Evolutionary conservation across 2,888 invertebrate species (phyloP).

Genomic region (Augiades crinisus): DNA sequence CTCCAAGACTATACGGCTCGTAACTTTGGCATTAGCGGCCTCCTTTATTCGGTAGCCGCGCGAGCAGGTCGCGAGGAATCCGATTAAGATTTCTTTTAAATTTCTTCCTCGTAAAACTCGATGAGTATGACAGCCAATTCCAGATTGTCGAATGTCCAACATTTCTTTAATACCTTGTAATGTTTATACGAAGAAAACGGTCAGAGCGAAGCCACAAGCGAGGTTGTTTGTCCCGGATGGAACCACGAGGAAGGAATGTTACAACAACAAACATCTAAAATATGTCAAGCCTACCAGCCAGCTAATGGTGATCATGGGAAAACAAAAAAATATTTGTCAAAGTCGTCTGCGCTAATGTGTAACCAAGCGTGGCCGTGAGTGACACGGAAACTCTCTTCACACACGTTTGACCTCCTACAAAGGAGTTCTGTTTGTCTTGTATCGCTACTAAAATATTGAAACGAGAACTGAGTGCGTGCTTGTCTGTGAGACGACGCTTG

Average conservation of each 20-base stretch:
- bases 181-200: not conserved
- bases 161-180: conserved; percentile 13
- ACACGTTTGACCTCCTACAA: conserved; percentile 78
- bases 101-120: conserved; percentile 21
- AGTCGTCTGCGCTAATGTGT: conserved; percentile 68
- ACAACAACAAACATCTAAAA: conserved; percentile 55
- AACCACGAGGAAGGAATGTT: conserved; percentile 40
- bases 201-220: not conserved
- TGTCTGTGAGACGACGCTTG: conserved; percentile 54
- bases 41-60: conserved; percentile 27
- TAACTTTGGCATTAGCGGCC: conserved; percentile 32
- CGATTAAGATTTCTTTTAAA: conserved; percentile 20
- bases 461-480: conserved; percentile 67
- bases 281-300: conserved; percentile 52
- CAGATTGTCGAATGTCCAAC: conserved; percentile 5
- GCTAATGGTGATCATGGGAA: conserved; percentile 69
- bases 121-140: conserved; percentile 5
- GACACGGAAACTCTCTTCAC: conserved; percentile 79
- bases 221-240: conserved; percentile 7
- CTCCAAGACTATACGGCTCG: conserved; percentile 37
- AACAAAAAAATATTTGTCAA: conserved; percentile 76
- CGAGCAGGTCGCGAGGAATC: conserved; percentile 20
- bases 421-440: conserved; percentile 73
- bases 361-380: conserved; percentile 64
- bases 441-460: conserved; percentile 80